These are phyloP conservation scores for Acronicta alni DNA, from an alignment of 2,888 invertebrate species.

Conservation along the genomic window DNA sequence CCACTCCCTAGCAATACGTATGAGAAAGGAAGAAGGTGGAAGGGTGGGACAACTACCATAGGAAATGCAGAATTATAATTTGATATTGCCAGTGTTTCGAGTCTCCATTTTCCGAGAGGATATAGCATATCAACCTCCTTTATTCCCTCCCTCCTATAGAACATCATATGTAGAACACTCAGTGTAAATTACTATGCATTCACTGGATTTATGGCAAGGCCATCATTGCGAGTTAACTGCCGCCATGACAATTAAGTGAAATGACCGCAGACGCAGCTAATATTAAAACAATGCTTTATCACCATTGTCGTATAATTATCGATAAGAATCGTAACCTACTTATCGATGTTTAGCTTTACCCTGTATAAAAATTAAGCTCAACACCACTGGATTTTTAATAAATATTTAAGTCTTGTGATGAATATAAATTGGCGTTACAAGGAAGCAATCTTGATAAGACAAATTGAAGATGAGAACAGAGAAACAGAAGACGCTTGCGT, in stretches of 20 bases:
- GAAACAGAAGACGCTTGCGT: neutral
- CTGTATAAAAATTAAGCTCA: conserved; percentile 59
- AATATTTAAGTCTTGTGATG: conserved; percentile 68
- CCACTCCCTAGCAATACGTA: no score
- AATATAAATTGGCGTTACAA: conserved; percentile 54
- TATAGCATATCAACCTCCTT: no score
- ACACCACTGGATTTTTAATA: conserved; percentile 73
- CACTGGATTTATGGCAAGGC: neutral
- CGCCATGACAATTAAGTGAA: conserved; percentile 29
- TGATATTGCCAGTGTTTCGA: neutral
- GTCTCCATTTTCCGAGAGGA: no score
- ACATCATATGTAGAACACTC: no score
- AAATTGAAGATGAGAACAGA: neutral
- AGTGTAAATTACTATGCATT: neutral
- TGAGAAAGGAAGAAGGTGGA: no score
- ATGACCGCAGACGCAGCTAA: conserved; percentile 25
- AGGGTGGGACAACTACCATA: no score
- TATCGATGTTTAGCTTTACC: conserved; percentile 55
- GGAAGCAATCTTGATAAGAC: conserved; percentile 29
- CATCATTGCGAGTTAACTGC: conserved; percentile 13
- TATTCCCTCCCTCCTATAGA: no score
- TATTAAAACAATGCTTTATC: conserved; percentile 13
- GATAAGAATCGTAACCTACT: conserved; percentile 24
- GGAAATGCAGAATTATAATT: neutral
- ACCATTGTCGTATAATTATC: conserved; percentile 20